Evolutionary conservation across 2,888 invertebrate genomes (phyloP).

Genomic region (Cylloceria caligata): DNA sequence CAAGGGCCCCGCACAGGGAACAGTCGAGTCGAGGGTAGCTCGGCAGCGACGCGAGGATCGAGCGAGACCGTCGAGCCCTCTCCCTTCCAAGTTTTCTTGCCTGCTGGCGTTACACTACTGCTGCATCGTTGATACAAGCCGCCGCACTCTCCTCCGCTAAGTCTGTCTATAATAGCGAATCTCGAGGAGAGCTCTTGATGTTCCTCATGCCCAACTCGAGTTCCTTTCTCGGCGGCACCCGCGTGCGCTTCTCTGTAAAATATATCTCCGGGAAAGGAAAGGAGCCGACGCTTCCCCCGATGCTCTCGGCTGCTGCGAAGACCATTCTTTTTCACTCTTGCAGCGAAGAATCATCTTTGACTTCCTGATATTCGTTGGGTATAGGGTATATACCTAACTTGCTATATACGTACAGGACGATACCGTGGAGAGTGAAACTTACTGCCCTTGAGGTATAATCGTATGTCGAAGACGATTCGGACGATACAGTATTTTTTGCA

Average conservation of each 20-base stretch:
- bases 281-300: background rate
- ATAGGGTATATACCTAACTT: background rate
- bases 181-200: constrained; percentile 41
- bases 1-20: constrained; percentile 20
- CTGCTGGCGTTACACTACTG: constrained; percentile 46
- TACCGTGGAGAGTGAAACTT: background rate
- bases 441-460: no score
- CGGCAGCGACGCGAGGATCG: constrained; percentile 4
- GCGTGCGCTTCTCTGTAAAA: constrained; percentile 32
- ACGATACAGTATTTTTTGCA: no score
- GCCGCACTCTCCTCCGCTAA: background rate
- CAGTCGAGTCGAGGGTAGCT: constrained; percentile 18
- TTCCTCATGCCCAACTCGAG: constrained; percentile 34
- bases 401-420: background rate
- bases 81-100: constrained; percentile 52
- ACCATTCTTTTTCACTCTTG: background rate
- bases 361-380: background rate
- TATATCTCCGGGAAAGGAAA: constrained; percentile 31
- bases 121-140: constrained; percentile 22
- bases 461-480: no score
- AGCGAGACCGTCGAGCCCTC: background rate
- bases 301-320: background rate
- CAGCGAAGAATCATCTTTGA: background rate
- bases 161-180: background rate
- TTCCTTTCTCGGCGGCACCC: constrained; percentile 37